These are phyloP conservation scores for Latrodectus elegans DNA, from an alignment of 2,888 invertebrate genomes.

Conservation along the genomic window DNA sequence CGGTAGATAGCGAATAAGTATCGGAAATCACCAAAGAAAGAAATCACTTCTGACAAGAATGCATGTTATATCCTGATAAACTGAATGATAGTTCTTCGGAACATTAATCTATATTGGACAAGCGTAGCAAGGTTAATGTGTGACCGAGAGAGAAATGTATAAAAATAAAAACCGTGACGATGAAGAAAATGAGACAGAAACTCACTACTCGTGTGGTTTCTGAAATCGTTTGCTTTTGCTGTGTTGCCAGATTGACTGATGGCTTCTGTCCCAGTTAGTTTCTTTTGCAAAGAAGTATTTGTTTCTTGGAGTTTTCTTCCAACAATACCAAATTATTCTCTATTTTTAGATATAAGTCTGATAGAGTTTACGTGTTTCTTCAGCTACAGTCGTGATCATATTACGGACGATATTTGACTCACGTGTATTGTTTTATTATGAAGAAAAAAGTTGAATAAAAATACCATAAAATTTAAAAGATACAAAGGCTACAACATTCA, in stretches of 20 bases:
- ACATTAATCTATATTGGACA: slow-evolving; percentile 38
- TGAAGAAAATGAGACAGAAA: slow-evolving; percentile 1
- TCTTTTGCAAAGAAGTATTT: slow-evolving; percentile 7
- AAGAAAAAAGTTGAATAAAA: too few relatives aligned
- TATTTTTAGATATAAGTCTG: slow-evolving; percentile 3
- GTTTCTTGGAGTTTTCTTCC: background rate
- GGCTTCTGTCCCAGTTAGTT: slow-evolving; percentile 29
- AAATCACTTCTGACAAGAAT: slow-evolving; percentile 33
- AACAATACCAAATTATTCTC: background rate
- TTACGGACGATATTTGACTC: background rate
- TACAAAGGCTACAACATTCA: too few relatives aligned
- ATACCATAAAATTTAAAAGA: too few relatives aligned
- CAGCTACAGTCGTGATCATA: background rate
- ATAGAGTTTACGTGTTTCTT: slow-evolving; percentile 25
- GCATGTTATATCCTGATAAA: slow-evolving; percentile 31
- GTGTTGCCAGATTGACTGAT: slow-evolving; percentile 32
- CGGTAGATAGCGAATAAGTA: too few relatives aligned
- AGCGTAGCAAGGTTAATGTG: slow-evolving; percentile 5
- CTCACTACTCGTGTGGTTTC: slow-evolving; percentile 3
- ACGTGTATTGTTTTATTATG: too few relatives aligned
- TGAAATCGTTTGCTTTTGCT: slow-evolving; percentile 15
- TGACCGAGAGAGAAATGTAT: background rate
- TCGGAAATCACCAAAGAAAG: background rate
- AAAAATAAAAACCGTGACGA: background rate
- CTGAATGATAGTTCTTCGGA: slow-evolving; percentile 31